A percentile compares a stretch with the other conserved stretches of the same genome.
These are phyloP conservation scores for Astur gentilis DNA, from an alignment of 2,113 vertebrate species.

Conservation along the genomic window DNA sequence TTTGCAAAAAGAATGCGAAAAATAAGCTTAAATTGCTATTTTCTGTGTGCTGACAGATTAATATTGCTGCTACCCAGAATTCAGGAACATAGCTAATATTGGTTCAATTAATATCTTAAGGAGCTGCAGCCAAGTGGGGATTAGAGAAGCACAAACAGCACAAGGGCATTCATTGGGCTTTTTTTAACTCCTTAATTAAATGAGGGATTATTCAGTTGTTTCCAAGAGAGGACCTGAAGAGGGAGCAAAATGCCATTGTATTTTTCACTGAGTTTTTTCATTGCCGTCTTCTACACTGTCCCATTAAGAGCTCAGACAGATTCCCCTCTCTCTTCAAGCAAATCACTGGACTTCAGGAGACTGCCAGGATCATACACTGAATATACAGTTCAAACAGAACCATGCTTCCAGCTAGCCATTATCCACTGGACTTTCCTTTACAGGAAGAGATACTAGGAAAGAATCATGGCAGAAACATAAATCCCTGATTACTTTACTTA, in stretches of 20 bases:
- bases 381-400: neutral
- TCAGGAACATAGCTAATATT: neutral
- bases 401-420: neutral
- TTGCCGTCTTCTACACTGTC: neutral
- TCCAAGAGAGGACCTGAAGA: neutral
- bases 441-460: neutral
- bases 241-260: neutral
- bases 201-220: neutral
- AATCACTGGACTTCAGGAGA: neutral
- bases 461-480: neutral
- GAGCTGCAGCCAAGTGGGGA: neutral
- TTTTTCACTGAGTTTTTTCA: neutral
- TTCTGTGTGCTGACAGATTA: neutral
- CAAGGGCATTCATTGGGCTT: rapidly evolving
- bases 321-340: neutral
- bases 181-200: neutral
- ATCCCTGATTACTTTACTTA: neutral
- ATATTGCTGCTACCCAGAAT: neutral
- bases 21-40: neutral
- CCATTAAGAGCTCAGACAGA: neutral
- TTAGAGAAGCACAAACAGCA: neutral
- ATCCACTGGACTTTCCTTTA: neutral
- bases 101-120: neutral
- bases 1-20: neutral
- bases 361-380: neutral